phyloP scores from a whole-genome alignment of 2,797 vertebrate species.

The Trichosurus vulpecula region DNA sequence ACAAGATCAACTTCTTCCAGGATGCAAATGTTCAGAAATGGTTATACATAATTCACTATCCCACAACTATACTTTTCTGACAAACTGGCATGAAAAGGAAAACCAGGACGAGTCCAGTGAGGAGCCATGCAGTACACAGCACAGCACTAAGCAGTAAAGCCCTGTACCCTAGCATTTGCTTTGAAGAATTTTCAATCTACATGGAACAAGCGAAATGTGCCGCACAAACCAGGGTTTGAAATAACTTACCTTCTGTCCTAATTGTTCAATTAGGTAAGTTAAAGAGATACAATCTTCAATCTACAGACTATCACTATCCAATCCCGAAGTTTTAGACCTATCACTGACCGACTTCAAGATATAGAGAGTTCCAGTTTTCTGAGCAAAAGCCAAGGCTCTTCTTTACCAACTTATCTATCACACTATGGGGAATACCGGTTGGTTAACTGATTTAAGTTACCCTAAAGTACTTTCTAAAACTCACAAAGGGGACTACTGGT shows the following conservation, averaged over 20 bases:
- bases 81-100: neutral
- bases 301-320: neutral
- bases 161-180: neutral
- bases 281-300: neutral
- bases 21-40: slow-evolving; percentile 7
- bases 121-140: neutral
- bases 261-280: slow-evolving; percentile 19
- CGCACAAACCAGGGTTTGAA: slow-evolving; percentile 43
- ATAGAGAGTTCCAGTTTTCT: neutral
- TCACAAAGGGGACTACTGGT: neutral
- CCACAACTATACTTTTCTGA: slow-evolving; percentile 3
- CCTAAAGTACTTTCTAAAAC: neutral
- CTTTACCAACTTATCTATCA: neutral
- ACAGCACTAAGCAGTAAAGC: slow-evolving; percentile 28
- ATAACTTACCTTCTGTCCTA: slow-evolving; percentile 9
- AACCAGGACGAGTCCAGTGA: neutral
- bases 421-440: neutral
- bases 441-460: neutral
- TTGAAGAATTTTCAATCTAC: slow-evolving; percentile 23
- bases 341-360: slow-evolving; percentile 3
- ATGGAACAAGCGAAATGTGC: neutral
- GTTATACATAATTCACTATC: neutral
- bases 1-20: slow-evolving; percentile 10
- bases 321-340: slow-evolving; percentile 10
- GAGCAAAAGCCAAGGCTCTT: neutral